A percentile compares a stretch with the other conserved stretches of the same genome.
Conservation (phyloP, 2,888 invertebrate genomes). For the Melitaea athalia region DNA sequence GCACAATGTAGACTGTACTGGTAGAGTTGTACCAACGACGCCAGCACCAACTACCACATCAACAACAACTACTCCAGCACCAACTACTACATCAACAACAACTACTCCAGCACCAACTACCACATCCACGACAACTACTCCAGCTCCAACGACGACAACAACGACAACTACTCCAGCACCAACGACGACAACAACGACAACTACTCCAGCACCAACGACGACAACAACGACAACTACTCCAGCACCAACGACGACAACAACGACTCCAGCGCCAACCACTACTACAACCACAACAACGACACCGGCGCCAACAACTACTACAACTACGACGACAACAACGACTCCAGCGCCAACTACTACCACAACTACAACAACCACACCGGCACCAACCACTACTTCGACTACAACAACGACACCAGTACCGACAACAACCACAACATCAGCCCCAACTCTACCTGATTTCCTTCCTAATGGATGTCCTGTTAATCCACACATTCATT, state of each 20-base stretch:
- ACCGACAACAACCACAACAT: slow-evolving; percentile 27
- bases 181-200: slow-evolving; percentile 42
- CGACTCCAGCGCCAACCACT: slow-evolving; percentile 11
- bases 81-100: slow-evolving; percentile 9
- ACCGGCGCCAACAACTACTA: slow-evolving; percentile 13
- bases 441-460: slow-evolving; percentile 33
- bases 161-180: slow-evolving; percentile 58
- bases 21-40: slow-evolving; percentile 52
- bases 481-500: slow-evolving; percentile 57
- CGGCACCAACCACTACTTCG: slow-evolving; percentile 26
- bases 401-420: slow-evolving; percentile 29
- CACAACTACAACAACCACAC: slow-evolving; percentile 21
- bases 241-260: slow-evolving; percentile 4
- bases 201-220: slow-evolving; percentile 8
- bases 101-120: slow-evolving; percentile 14
- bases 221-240: slow-evolving; percentile 16
- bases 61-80: slow-evolving; percentile 13
- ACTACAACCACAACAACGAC: slow-evolving; percentile 23
- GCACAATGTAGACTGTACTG: slow-evolving; percentile 83
- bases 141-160: slow-evolving; percentile 53
- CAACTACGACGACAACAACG: slow-evolving; percentile 33
- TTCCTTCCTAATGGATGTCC: slow-evolving; percentile 66
- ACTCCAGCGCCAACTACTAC: slow-evolving; percentile 32
- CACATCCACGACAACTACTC: neutral
- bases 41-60: slow-evolving; percentile 14